Base-by-base conservation (phyloP, 2,113 vertebrate genomes). In the Ictidomys tridecemlineatus region DNA sequence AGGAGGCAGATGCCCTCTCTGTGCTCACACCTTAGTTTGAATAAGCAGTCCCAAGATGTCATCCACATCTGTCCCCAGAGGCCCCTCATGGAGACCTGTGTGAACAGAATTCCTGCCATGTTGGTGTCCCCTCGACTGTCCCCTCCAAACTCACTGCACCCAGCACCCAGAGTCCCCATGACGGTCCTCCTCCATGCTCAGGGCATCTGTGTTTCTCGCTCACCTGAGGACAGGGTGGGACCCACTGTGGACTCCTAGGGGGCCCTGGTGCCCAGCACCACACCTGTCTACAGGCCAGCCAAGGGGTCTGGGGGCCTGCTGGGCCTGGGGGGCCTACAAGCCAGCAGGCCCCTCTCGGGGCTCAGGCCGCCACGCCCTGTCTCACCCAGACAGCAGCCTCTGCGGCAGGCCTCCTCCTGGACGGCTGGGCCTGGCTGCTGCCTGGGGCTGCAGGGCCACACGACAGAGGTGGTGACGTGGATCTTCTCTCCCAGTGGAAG, bases 171-270 rank as follows among this genome's bases (percentile, higher is more conserved):
- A 3, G 39, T 39, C 28, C 14, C 70, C 26, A 16, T 1, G 2
- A 14, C 1, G 7, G 14, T n/a, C 45, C 34, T 0, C 0, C 16
- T 0, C 0, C 16, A n/a, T 0, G 22, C 26, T n/a, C 4, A 0
- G 17, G 6, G 13, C 8, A 1, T n/a, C 32, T 1, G 5, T 4
- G 26, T 34, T 65, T 77, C 87, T 89, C 1, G 0, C 34, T 32
- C 65, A 63, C 37, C 24, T 32, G 3, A 8, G 53, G 37, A 24
- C 72, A 8, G 28, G 22, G 24, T 2, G 30, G 32, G 1, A 24
- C 53, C 76, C 30, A 0, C 51, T 42, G 78, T 3, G 5, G 13
- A 26, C 37, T 6, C 88, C 22, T 8, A 0, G 26, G 32, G 3
- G 76, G 3, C 10, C 28, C 3, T 20, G 1, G 65, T 0, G 8